phyloP scores from a whole-genome alignment of 2,888 invertebrate genomes.

The Drosophila prostipennis region DNA sequence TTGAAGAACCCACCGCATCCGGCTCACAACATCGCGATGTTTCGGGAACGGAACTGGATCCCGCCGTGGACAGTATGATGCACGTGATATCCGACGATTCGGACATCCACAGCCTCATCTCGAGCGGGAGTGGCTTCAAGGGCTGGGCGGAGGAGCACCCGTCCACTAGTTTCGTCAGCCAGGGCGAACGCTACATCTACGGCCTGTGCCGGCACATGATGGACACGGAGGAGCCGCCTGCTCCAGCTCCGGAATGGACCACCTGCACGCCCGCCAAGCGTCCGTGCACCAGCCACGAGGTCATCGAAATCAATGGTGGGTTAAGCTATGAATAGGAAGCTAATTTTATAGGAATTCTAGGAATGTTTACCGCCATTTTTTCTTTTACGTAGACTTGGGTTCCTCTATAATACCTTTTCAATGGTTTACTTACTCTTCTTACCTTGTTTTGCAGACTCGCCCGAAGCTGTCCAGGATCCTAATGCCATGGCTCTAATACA shows the following conservation, averaged over 20 bases:
- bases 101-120: slow-evolving; percentile 59
- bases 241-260: slow-evolving; percentile 9
- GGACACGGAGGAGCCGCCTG: background rate
- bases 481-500: slow-evolving; percentile 21
- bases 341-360: background rate
- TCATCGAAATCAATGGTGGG: slow-evolving; percentile 44
- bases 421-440: too few relatives aligned
- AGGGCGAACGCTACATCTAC: slow-evolving; percentile 18
- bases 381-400: too few relatives aligned
- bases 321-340: background rate
- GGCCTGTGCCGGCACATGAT: slow-evolving; percentile 29
- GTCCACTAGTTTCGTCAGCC: background rate
- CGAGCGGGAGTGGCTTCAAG: slow-evolving; percentile 44
- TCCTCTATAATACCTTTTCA: too few relatives aligned
- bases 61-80: slow-evolving; percentile 58
- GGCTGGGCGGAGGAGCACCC: slow-evolving; percentile 45
- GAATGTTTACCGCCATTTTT: too few relatives aligned
- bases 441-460: slow-evolving; percentile 31
- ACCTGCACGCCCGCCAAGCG: slow-evolving; percentile 24
- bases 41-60: slow-evolving; percentile 42
- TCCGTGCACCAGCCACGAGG: slow-evolving; percentile 16
- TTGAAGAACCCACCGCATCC: background rate
- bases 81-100: slow-evolving; percentile 59
- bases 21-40: background rate
- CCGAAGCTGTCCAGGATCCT: slow-evolving; percentile 23